Base-by-base conservation (phyloP, 2,888 invertebrate genomes). In the Athalia rosae region DNA sequence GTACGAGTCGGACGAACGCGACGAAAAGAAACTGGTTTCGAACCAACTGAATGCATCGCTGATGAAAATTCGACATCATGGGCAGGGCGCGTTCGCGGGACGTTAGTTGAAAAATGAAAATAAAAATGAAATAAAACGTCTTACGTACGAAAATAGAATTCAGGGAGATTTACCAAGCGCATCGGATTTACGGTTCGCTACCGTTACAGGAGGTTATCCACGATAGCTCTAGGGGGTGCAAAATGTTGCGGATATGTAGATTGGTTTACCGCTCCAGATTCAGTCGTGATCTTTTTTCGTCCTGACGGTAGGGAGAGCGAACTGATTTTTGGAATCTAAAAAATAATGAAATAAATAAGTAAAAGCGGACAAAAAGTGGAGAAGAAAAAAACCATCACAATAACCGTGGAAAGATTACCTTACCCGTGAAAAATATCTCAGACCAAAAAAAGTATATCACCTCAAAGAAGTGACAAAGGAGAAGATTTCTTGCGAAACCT, bases 401-500 rank as follows among this genome's bases (percentile, higher is more conserved):
- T 58, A 58, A 45, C 13, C 6, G 71, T 58, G 13, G 13, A 71
- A 45, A 71, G 58, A 71, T 58, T 45, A 71, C 43, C 71, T 9
- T 4, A n/a, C 43, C 13, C 45, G 15, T 45, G 43, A 58, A 15
- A 71, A 71, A 71, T 13, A 71, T 71, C 45, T 41, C 45, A 28
- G 28, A 1, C 28, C 43, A 58, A 8, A n/a, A 58, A 58, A 71
- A 56, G 45, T 71, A 71, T 58, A 71, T 58, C 71, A 58, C 8
- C 71, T 45, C 58, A 4, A 15, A 4, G 41, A 45, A 58, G 71
- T 9, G 56, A 56, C 58, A 58, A 69, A 71, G 71, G 9, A 53
- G 67, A 43, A 58, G n/a, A 13, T 71, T 45, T 58, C 56, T 45
- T 67, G 50, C 43, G n/a, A 56, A 71, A 58, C 58, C 7, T 71